Base-by-base conservation (phyloP, 2,888 invertebrate genomes). In the Seira musarum region DNA sequence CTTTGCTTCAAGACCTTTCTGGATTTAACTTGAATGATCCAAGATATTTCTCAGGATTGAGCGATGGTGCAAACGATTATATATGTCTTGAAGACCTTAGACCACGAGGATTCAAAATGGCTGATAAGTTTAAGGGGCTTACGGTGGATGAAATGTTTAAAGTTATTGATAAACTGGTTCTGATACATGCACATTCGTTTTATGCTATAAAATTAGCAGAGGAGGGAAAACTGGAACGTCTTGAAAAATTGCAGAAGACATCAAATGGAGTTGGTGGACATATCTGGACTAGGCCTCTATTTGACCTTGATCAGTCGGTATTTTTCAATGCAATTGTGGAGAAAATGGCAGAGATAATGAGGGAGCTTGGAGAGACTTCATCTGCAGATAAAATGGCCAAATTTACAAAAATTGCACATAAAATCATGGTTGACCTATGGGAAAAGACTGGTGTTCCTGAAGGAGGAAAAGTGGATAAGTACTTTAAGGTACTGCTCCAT, bases 101-200 rank as follows among this genome's bases (percentile, higher is more conserved):
- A 22, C 79, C 82, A 0, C 0, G 49, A 17, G 84, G 84, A 2
- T 84, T 61, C 72, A 75, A 65, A 57, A 81, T 84, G 76, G 72
- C 6, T 3, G 71, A 81, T 19, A 83, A 83, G 53, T 78, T 60
- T 53, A 46, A 22, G 0, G 80, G 83, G 0, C 69, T 84, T 0
- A 75, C 19, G 13, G 22, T 81, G 0, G 24, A 67, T 1, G 84
- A 85, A 70, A 61, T 79, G 0, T 40, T 22, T 0, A 21, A 76
- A 15, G 72, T 74, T 21, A n/a, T 86, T 17, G 21, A 57, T 25
- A 63, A 80, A 53, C 25, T 83, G n/a, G 84, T 71, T 19, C 74
- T 21, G 21, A 84, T 83, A 46, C 84, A 85, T 76, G 85, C 85
- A 19, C n/a, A n/a, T n/a, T n/a, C n/a, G n/a, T n/a, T n/a, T n/a